These are phyloP conservation scores for Resseliella maxima DNA, from an alignment of 2,888 invertebrate species.

Conservation along the genomic window DNA sequence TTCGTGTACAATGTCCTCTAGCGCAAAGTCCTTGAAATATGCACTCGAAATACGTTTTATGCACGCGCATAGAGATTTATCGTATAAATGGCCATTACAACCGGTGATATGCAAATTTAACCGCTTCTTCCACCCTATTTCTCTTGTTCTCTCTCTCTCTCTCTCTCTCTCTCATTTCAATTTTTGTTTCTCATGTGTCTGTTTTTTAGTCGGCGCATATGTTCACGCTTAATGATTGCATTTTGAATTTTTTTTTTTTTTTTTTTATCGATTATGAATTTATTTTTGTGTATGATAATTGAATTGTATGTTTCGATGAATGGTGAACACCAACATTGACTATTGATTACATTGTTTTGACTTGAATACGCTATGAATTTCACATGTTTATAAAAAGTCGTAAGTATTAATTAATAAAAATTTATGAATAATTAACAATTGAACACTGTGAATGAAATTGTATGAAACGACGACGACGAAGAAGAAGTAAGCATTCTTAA, in stretches of 20 bases:
- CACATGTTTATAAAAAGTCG: conserved; percentile 14
- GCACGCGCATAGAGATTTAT: background rate
- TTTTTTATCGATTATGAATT: background rate
- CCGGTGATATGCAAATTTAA: conserved; percentile 33
- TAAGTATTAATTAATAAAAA: conserved; percentile 46
- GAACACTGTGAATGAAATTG: background rate
- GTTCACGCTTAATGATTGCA: conserved; percentile 3
- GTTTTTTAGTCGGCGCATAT: background rate
- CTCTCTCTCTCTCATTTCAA: background rate
- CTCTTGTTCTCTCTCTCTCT: background rate
- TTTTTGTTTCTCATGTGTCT: background rate
- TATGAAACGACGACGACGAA: too few relatives aligned
- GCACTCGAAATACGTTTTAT: background rate
- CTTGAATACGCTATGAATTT: conserved; percentile 27
- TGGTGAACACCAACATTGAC: background rate
- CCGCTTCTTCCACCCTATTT: background rate
- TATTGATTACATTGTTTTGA: background rate
- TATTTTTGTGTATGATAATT: background rate
- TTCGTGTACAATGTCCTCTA: background rate
- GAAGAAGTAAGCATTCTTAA: background rate
- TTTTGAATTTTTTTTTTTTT: too few relatives aligned
- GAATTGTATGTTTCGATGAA: background rate
- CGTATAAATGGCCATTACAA: background rate
- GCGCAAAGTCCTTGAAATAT: conserved; percentile 40
- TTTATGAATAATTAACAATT: conserved; percentile 24